Evolutionary conservation across 2,888 invertebrate genomes (phyloP).

Genomic region (Beris chalybata): DNA sequence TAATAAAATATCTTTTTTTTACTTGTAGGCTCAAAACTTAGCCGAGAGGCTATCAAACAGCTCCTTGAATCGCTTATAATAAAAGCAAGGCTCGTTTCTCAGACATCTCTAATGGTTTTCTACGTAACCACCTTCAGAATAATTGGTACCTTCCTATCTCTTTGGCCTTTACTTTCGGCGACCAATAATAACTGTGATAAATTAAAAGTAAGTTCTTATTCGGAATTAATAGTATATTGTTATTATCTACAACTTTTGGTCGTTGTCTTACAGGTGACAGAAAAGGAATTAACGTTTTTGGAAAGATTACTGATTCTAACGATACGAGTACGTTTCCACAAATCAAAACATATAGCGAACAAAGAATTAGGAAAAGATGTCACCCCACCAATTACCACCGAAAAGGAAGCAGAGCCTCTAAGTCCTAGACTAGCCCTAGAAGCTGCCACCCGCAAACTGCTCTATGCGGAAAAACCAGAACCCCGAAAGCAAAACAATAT

Average conservation of each 20-base stretch:
- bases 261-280: constrained; percentile 30
- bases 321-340: constrained; percentile 33
- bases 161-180: constrained; percentile 10
- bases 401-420: not conserved
- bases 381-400: not conserved
- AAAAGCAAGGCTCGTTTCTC: constrained; percentile 35
- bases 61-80: constrained; percentile 35
- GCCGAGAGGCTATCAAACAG: constrained; percentile 35
- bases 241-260: not conserved
- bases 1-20: constrained; percentile 9
- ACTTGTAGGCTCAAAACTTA: constrained; percentile 37
- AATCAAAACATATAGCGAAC: not conserved
- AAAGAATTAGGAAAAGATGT: constrained; percentile 1
- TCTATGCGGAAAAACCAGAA: not conserved
- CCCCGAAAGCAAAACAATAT: constrained; percentile 9
- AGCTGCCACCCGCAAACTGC: not conserved
- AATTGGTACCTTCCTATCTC: constrained; percentile 22
- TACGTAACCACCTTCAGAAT: constrained; percentile 25
- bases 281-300: constrained; percentile 22
- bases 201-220: constrained; percentile 29
- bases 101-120: constrained; percentile 32
- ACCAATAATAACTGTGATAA: constrained; percentile 35
- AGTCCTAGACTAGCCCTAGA: constrained; percentile 1
- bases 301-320: constrained; percentile 33
- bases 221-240: not conserved